Evolutionary conservation across 2,113 vertebrate genomes (phyloP), one percentile per base, ranked within the genome.

Genomic region (Channa maculata): DNA sequence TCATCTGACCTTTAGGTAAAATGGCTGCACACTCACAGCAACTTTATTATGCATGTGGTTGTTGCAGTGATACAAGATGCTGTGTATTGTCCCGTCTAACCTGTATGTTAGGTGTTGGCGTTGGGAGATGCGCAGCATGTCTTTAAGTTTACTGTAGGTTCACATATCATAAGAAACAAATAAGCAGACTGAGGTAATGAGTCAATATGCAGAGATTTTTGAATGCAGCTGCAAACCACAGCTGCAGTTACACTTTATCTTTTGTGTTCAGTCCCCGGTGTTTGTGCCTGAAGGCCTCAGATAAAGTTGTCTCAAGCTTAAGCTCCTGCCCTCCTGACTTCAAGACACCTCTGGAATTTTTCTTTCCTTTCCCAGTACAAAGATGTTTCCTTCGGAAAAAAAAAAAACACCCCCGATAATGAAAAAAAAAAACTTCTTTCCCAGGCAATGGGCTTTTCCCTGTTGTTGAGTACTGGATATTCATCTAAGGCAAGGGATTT

Each of bases 371-470:
- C 71, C 52, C 57, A 37, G 46, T 10, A 4, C 48, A 51, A 48
- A n/a, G 13, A 77, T n/a, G 39, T 79, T 92, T 92, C 90, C 89
- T 90, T 79, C 68, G 9, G 14, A 72, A 75, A 87, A 84, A 88
- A 87, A 87, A 72, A 75, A 87, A 84, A 88, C 86, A 87, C 82
- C 82, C 83, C 83, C 67, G 86, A 90, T 91, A 88, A 77, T 59
- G 36, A 77, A 49, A 50, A 0, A 79, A 65, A 36, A 78, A 75
- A 73, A 49, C 53, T 51, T 34, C 70, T 88, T 88, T 87, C 68
- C 71, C 71, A 80, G 52, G 66, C 37, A 80, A 75, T 65, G 71
- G 0, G 65, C 76, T 79, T 84, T 62, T 11, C 61, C 7, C 44
- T 13, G 13, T 65, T 65, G 66, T 34, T 57, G 24, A 70, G 60